These are phyloP conservation scores for Polietes domitor DNA, from an alignment of 2,888 invertebrate species.

Conservation along the genomic window DNA sequence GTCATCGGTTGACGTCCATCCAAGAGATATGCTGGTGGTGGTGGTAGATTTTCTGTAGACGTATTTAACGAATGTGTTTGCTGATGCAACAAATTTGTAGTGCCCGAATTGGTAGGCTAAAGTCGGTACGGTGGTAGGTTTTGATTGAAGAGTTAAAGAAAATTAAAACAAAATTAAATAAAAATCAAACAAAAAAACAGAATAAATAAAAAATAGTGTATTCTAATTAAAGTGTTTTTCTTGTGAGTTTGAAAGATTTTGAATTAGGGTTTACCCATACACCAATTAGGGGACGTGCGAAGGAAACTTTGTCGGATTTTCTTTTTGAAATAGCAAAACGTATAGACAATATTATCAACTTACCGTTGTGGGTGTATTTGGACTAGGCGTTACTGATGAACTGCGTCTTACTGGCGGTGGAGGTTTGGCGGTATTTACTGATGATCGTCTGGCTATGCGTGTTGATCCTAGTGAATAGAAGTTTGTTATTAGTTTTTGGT, in stretches of 20 bases:
- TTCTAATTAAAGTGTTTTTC: constrained; percentile 31
- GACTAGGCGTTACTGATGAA: constrained; percentile 83
- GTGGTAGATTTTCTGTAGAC: constrained; percentile 80
- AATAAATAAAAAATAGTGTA: not conserved
- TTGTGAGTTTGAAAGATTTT: constrained; percentile 20
- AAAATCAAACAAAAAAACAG: constrained; percentile 20
- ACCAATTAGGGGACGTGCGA: constrained; percentile 11
- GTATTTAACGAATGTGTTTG: constrained; percentile 75
- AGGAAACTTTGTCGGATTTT: not conserved
- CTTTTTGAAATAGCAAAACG: not conserved
- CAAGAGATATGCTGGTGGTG: constrained; percentile 80
- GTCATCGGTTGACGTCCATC: constrained; percentile 70
- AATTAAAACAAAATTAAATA: constrained; percentile 40
- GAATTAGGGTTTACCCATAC: constrained; percentile 20
- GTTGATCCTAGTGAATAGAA: constrained; percentile 71
- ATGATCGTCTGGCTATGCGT: constrained; percentile 80
- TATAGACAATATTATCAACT: constrained; percentile 70
- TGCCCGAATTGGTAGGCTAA: constrained; percentile 60
- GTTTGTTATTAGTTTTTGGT: not conserved
- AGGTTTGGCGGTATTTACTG: constrained; percentile 84
- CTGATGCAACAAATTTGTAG: constrained; percentile 68
- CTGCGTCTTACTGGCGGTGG: constrained; percentile 92
- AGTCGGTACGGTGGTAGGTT: constrained; percentile 59
- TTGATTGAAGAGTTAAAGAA: constrained; percentile 39
- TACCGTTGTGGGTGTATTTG: constrained; percentile 76